Conservation (phyloP, 2,113 vertebrate genomes). For the Azemiops feae region DNA sequence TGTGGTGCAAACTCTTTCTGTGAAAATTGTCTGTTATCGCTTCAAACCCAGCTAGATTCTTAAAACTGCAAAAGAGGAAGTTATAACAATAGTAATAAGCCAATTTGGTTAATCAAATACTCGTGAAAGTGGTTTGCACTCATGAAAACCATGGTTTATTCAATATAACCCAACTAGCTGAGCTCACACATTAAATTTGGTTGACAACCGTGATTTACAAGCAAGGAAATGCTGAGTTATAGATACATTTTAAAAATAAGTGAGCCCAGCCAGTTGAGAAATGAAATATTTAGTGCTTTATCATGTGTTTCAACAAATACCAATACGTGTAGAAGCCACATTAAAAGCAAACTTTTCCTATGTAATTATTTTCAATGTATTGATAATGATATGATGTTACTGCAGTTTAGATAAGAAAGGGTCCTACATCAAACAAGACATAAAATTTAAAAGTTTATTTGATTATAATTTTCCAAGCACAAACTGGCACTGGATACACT, state of each 20-base stretch:
- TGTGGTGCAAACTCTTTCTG: neutral
- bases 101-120: neutral
- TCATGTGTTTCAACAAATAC: neutral
- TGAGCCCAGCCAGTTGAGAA: neutral
- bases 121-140: neutral
- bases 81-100: neutral
- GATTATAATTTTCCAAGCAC: constrained; percentile 47
- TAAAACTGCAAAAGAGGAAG: neutral
- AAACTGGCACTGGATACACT: constrained; percentile 21
- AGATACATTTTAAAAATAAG: neutral
- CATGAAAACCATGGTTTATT: neutral
- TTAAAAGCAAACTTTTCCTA: neutral
- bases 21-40: neutral
- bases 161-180: neutral
- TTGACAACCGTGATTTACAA: neutral
- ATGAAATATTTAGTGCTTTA: neutral
- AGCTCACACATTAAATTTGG: neutral
- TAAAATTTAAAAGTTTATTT: neutral
- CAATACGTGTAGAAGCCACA: neutral
- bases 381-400: neutral
- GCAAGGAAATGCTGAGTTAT: neutral
- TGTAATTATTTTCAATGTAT: neutral
- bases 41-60: neutral
- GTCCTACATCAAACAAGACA: neutral
- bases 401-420: neutral